Evolutionary conservation across 2,113 vertebrate genomes (phyloP).

Genomic region (Cyanoramphus novaezelandiae): DNA sequence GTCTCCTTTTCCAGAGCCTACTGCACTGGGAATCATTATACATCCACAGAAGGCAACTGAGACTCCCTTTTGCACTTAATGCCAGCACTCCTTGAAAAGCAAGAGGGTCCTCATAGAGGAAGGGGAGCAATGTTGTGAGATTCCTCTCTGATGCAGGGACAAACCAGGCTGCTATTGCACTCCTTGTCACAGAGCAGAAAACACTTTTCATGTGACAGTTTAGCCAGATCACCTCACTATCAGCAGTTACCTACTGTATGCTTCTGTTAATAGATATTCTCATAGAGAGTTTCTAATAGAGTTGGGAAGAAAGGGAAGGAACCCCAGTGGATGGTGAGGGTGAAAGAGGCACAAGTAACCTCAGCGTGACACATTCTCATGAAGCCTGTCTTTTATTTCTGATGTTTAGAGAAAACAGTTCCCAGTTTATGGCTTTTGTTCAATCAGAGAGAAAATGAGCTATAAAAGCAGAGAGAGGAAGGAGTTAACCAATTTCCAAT

Average conservation of each 20-base stretch:
- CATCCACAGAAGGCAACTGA: neutral
- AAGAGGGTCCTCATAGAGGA: neutral
- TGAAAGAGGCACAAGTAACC: neutral
- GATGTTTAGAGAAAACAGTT: slow-evolving; percentile 54
- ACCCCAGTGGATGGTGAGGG: neutral
- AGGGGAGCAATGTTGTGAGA: neutral
- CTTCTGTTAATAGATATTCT: neutral
- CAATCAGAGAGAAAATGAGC: slow-evolving; percentile 60
- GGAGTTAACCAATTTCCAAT: slow-evolving; percentile 69
- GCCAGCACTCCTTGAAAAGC: neutral
- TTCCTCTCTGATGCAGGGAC: neutral
- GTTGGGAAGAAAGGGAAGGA: neutral
- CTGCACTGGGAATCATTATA: neutral
- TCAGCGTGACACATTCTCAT: neutral
- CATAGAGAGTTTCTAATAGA: neutral
- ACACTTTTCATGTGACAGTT: neutral
- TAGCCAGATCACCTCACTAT: neutral
- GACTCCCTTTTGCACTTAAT: neutral
- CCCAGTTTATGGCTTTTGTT: slow-evolving; percentile 56
- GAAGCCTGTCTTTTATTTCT: slow-evolving; percentile 48
- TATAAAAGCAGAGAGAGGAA: slow-evolving; percentile 63
- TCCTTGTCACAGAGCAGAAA: neutral
- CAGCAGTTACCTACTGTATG: neutral
- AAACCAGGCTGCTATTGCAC: neutral
- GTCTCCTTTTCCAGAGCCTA: neutral